Evolutionary conservation across 2,113 vertebrate genomes (phyloP), one percentile per base, ranked within the genome.

Genomic region (Hepsetus odoe): DNA sequence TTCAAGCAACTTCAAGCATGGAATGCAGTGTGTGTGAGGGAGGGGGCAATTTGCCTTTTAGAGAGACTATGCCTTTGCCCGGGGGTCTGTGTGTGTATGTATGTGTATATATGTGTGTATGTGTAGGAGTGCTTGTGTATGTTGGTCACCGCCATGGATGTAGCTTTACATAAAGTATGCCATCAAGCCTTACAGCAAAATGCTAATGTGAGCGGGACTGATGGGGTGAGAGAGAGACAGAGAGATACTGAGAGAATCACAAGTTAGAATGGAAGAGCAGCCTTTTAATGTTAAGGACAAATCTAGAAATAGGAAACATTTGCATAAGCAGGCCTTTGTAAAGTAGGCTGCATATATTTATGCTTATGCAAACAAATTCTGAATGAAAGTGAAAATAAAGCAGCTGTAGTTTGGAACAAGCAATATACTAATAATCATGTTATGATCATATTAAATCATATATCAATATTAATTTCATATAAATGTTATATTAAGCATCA

Each of bases 21-120:
- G 38, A 62, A 32, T 16, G 26, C 42, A 49, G 46, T 58, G n/a
- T 22, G 40, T 64, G 69, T 51, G 40, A 71, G 38, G 18, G 53
- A 28, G 38, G 53, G 44, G 59, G n/a, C 22, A 64, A 26, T 24
- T 2, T 77, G 35, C 13, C 22, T 58, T n/a, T 72, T 30, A 35
- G 51, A 55, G 51, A 55, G 51, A 55, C 51, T 22, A 5, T 55
- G 51, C n/a, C 51, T 55, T 55, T 55, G 51, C 51, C 51, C 22
- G n/a, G 22, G 51, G 51, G n/a, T 51, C 20, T 51, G 18, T 51
- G 49, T 7, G 16, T 49, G 46, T 20, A 18, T 49, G 9, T 49
- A 5, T 8, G 32, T 61, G 77, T 82, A 53, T 77, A 33, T 14
- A 10, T 18, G 44, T 35, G 46, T 51, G 46, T 77, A 40, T 14